phyloP scores from a whole-genome alignment of 2,113 vertebrate genomes.

The Coturnix japonica region DNA sequence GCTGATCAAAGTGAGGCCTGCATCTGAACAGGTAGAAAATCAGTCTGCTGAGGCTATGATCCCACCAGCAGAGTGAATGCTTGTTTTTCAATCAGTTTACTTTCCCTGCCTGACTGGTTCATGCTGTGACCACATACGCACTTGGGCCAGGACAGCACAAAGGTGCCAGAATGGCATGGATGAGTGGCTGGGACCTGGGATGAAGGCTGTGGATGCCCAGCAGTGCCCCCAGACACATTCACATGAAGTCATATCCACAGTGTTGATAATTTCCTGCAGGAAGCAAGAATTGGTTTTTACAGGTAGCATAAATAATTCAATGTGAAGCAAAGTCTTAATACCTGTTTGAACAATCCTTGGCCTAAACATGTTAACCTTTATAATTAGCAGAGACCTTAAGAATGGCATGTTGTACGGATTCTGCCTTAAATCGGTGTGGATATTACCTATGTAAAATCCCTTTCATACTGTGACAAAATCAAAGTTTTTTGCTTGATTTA shows the following conservation, averaged over 20 bases:
- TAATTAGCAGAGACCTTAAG: neutral
- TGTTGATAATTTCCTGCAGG: neutral
- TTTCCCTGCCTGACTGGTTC: neutral
- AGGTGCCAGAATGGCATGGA: neutral
- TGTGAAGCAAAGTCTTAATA: neutral
- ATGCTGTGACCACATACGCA: neutral
- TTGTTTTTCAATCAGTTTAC: neutral
- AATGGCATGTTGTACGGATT: neutral
- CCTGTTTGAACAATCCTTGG: neutral
- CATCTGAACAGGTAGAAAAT: neutral
- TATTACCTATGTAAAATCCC: neutral
- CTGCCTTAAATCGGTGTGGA: neutral
- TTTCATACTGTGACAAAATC: neutral
- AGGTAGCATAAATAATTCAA: neutral
- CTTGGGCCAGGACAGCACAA: neutral
- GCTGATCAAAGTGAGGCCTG: neutral
- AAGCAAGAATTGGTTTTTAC: neutral
- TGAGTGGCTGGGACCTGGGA: neutral
- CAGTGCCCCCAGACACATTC: neutral
- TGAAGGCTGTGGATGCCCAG: accelerated
- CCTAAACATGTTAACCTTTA: neutral
- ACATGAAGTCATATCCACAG: neutral
- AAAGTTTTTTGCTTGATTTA: neutral
- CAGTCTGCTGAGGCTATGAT: neutral
- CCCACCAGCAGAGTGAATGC: neutral